These are phyloP conservation scores for Rhabdophis nuchalis DNA, from an alignment of 2,797 vertebrate genomes.

Conservation along the genomic window DNA sequence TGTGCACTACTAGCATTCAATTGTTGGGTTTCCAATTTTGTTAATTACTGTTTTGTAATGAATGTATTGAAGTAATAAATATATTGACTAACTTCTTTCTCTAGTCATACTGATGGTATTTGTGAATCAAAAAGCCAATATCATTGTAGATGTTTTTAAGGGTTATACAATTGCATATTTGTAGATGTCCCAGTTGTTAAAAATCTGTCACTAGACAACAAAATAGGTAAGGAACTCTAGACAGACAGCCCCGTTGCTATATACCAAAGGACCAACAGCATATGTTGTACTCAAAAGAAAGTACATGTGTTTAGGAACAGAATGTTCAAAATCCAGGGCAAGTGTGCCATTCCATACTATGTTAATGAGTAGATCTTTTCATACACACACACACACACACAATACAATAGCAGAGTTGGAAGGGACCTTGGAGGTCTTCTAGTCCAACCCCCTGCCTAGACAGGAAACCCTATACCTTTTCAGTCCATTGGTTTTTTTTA, in stretches of 20 bases:
- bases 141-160: not conserved
- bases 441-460: too few relatives aligned
- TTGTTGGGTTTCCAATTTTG: not conserved
- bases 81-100: not conserved
- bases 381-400: not conserved
- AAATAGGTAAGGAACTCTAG: not conserved
- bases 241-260: not conserved
- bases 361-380: slow-evolving; percentile 58
- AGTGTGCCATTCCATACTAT: slow-evolving; percentile 56
- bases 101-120: not conserved
- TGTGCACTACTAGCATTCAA: not conserved
- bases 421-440: too few relatives aligned
- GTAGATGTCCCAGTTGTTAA: not conserved
- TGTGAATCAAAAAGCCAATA: not conserved
- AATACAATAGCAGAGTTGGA: too few relatives aligned
- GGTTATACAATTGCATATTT: not conserved
- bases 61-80: not conserved
- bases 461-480: too few relatives aligned
- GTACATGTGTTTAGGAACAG: slow-evolving; percentile 58
- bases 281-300: slow-evolving; percentile 31
- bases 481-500: too few relatives aligned
- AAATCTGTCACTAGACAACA: not conserved
- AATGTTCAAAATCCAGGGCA: slow-evolving; percentile 62
- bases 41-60: not conserved
- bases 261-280: not conserved